Conservation (phyloP, 2,113 vertebrate genomes). For the Sander vitreus region DNA sequence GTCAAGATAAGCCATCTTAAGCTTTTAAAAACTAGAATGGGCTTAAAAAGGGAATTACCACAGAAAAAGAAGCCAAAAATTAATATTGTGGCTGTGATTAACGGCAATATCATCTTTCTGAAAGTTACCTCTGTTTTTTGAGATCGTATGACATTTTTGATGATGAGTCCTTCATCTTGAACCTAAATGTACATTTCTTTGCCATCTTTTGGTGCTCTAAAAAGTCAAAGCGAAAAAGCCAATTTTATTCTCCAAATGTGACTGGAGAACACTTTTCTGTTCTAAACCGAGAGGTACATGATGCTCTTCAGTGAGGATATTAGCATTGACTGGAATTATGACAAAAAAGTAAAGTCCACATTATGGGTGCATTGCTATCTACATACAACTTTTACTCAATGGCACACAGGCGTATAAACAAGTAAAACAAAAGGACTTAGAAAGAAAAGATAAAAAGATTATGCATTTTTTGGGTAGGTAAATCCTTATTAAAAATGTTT, state of each 20-base stretch:
- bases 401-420: neutral
- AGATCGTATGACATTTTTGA: neutral
- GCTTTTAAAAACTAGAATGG: slow-evolving; percentile 71
- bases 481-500: slow-evolving; percentile 60
- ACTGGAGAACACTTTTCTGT: slow-evolving; percentile 9
- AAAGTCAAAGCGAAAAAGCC: slow-evolving; percentile 1
- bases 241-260: neutral
- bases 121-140: neutral
- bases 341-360: slow-evolving; percentile 4
- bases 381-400: neutral
- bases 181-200: neutral
- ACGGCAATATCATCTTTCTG: slow-evolving; percentile 35
- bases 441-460: neutral
- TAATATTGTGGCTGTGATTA: slow-evolving; percentile 56
- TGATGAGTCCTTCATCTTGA: neutral
- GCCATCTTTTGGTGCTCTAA: neutral
- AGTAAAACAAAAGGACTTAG: neutral
- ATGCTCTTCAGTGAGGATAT: slow-evolving; percentile 37
- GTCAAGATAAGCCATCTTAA: slow-evolving; percentile 64
- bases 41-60: slow-evolving; percentile 51
- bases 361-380: neutral
- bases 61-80: slow-evolving; percentile 40
- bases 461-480: slow-evolving; percentile 48
- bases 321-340: slow-evolving; percentile 1
- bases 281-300: slow-evolving; percentile 24